Conservation (phyloP, 2,888 invertebrate genomes). For the Dorcus hopei region DNA sequence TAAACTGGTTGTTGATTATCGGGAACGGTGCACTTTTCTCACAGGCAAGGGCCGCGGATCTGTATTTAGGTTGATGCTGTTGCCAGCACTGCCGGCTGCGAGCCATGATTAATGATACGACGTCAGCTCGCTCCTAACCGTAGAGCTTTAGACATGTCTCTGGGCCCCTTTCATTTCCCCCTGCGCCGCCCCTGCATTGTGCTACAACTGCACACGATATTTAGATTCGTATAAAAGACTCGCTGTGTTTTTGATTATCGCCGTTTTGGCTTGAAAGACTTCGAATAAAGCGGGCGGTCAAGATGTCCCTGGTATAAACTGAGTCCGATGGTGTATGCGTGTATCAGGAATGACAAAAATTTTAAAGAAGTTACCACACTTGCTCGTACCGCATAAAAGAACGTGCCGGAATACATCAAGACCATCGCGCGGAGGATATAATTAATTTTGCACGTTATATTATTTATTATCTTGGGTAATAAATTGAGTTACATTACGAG, state of each 20-base stretch:
- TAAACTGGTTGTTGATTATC: conserved; percentile 46
- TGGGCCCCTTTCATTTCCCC: conserved; percentile 41
- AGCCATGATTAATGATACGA: conserved; percentile 50
- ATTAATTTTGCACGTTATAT: neutral
- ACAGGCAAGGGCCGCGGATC: conserved; percentile 42
- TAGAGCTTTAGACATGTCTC: conserved; percentile 50
- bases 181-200: conserved; percentile 34
- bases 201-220: conserved; percentile 46
- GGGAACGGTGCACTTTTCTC: conserved; percentile 46
- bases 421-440: neutral
- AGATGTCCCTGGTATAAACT: neutral
- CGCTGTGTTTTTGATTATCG: conserved; percentile 49
- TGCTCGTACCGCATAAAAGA: neutral
- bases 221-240: conserved; percentile 48
- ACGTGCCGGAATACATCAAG: too few relatives aligned
- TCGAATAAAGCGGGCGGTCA: conserved; percentile 35
- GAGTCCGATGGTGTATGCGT: too few relatives aligned
- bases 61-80: conserved; percentile 48
- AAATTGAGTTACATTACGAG: neutral
- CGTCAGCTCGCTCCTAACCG: conserved; percentile 49
- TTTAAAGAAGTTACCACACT: neutral
- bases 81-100: conserved; percentile 49
- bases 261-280: conserved; percentile 47
- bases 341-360: neutral
- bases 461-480: neutral